Conservation (phyloP, 2,113 vertebrate species). For the Perccottus glenii region DNA sequence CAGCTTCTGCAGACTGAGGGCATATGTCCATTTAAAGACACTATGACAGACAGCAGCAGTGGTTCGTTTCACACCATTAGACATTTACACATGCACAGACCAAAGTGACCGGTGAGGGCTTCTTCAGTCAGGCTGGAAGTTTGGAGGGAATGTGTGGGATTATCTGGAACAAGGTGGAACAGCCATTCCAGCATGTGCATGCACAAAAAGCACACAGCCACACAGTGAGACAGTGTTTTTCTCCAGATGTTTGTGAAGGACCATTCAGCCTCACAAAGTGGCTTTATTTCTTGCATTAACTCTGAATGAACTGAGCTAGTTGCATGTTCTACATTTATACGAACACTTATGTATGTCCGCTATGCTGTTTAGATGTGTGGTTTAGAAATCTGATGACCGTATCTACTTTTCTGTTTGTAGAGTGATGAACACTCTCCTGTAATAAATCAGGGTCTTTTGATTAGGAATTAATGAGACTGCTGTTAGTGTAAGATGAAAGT, state of each 20-base stretch:
- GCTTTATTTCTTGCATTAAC: conserved; percentile 35
- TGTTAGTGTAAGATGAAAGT: conserved; percentile 67
- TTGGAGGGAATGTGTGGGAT: conserved; percentile 45
- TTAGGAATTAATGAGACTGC: conserved; percentile 70
- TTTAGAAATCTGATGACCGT: conserved; percentile 48
- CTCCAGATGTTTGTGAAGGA: conserved; percentile 63
- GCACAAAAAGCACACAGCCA: conserved; percentile 9
- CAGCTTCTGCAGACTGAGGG: conserved; percentile 15
- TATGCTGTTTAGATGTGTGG: conserved; percentile 20
- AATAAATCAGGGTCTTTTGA: conserved; percentile 61
- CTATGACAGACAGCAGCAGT: conserved; percentile 38
- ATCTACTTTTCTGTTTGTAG: conserved; percentile 20
- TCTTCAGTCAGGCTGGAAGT: conserved; percentile 12
- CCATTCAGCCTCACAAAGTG: conserved; percentile 56
- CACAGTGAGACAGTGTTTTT: conserved; percentile 62
- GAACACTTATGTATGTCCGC: not conserved
- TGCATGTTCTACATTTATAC: conserved; percentile 15
- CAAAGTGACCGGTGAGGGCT: conserved; percentile 37
- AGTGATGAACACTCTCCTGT: conserved; percentile 44
- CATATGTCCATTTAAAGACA: conserved; percentile 34
- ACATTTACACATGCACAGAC: conserved; percentile 34
- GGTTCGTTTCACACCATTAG: conserved; percentile 28
- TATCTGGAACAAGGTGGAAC: conserved; percentile 58
- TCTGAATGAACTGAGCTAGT: not conserved
- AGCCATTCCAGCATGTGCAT: conserved; percentile 37